Base-by-base conservation (phyloP, 2,113 vertebrate genomes). In the Neotoma lepida region DNA sequence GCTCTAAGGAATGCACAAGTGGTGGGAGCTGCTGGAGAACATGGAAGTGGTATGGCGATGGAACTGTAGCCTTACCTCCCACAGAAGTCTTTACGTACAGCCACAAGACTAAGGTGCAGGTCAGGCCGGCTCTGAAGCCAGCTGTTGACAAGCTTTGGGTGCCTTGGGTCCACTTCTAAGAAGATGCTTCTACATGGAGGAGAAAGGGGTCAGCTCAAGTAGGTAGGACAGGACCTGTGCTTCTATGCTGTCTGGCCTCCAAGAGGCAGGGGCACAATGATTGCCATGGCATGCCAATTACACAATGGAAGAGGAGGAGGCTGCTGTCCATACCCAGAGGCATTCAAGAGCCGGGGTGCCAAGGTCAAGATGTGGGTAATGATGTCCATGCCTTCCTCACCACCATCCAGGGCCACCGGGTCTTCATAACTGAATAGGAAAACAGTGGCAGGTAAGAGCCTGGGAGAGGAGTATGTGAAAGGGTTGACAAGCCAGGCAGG, bases 111-210 rank as follows among this genome's bases (percentile, higher is more conserved):
- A 6, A 99, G 98, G 6, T 56, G 85, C 28, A 98, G 95, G 56
- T 97, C 87, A 12, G 98, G 98, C 28, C 80, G 96, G 89, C 96
- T 97, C 95, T 98, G 97, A 78, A 99, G 98, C 99, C 99, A 99
- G n/a, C 71, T 97, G 51, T 92, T 96, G 76, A 99, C 98, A 88
- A 99, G 98, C 46, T 94, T 84, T 44, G 99, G 99, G 76, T 99
- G 99, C 39, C 99, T 98, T 78, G 99, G 99, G 89, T 99, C 99
- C 88, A 99, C 99, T 97, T 99, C 99, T 93, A 99, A 98, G 98
- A 99, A 99, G 93, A 99, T 71, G 4, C 98, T 99, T 22, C 99
- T 99, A 97, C 68, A 81, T 3, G 18, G 78, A 64, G 0, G 20
- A 68, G 26, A 80, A 18, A 96, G 41, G 6, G 89, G n/a, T 91